Conservation (phyloP, 2,113 vertebrate genomes). For the Chrysochloris asiatica region DNA sequence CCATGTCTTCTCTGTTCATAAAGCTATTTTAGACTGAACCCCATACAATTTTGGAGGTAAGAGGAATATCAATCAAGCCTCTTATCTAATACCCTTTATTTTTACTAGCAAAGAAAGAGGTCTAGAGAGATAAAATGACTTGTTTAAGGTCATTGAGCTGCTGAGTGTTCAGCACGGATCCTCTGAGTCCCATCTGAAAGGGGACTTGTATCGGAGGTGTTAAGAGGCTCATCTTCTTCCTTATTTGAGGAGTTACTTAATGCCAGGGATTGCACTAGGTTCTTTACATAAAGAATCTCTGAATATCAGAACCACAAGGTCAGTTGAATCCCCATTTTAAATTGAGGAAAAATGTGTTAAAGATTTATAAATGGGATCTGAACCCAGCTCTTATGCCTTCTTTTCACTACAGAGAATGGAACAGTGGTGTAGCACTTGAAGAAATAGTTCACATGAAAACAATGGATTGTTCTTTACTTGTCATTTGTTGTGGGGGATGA, state of each 20-base stretch:
- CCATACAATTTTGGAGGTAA: background rate
- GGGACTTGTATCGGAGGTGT: background rate
- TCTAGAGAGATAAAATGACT: background rate
- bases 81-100: background rate
- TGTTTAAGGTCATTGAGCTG: background rate
- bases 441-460: background rate
- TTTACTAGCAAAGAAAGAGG: background rate
- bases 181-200: background rate
- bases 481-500: background rate
- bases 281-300: background rate
- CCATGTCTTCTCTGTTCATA: background rate
- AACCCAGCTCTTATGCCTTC: background rate
- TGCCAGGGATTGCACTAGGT: background rate
- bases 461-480: background rate
- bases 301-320: background rate
- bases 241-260: background rate
- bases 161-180: background rate
- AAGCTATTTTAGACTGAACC: background rate
- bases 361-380: background rate
- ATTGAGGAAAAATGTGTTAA: background rate
- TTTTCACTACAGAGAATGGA: background rate
- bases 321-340: background rate
- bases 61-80: background rate
- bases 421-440: fast-evolving
- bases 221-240: too few relatives aligned